Evolutionary conservation across 1,140 invertebrate genomes (phyloP).

Genomic region (Reticulitermes speratus): DNA sequence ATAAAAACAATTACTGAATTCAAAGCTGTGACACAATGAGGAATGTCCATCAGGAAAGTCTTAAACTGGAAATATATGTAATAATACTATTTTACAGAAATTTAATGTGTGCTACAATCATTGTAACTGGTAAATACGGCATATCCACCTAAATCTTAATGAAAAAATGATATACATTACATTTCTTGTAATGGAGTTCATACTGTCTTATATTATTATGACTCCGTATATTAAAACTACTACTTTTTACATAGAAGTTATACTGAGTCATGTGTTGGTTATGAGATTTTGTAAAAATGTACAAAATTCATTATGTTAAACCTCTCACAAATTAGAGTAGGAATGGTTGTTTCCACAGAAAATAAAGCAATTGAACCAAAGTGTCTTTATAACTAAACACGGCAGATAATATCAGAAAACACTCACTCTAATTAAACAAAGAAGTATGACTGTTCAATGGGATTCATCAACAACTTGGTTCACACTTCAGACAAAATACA

Average conservation of each 20-base stretch:
- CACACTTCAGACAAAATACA: background rate
- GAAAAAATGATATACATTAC: conserved; percentile 4
- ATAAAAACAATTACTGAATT: conserved; percentile 26
- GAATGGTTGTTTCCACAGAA: conserved; percentile 29
- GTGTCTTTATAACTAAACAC: conserved; percentile 25
- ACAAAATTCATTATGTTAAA: conserved; percentile 35
- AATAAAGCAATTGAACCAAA: conserved; percentile 26
- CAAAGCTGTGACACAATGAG: conserved; percentile 21
- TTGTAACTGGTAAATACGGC: conserved; percentile 23
- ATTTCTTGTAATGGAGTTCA: conserved; percentile 22
- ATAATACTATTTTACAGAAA: conserved; percentile 21
- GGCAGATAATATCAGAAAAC: conserved; percentile 19
- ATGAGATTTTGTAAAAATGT: conserved; percentile 38
- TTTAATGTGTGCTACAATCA: conserved; percentile 14
- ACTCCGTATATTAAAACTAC: conserved; percentile 10
- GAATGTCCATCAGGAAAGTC: background rate
- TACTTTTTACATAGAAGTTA: conserved; percentile 27
- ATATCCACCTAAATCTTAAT: conserved; percentile 11
- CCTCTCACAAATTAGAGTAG: conserved; percentile 26
- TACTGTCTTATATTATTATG: conserved; percentile 25
- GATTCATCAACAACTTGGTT: conserved; percentile 16
- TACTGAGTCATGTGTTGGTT: conserved; percentile 22
- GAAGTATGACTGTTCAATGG: background rate
- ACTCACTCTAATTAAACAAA: background rate
- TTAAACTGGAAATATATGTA: conserved; percentile 22